These are phyloP conservation scores for Zeugodacus cucurbitae DNA, from an alignment of 1,140 invertebrate genomes.

Conservation along the genomic window DNA sequence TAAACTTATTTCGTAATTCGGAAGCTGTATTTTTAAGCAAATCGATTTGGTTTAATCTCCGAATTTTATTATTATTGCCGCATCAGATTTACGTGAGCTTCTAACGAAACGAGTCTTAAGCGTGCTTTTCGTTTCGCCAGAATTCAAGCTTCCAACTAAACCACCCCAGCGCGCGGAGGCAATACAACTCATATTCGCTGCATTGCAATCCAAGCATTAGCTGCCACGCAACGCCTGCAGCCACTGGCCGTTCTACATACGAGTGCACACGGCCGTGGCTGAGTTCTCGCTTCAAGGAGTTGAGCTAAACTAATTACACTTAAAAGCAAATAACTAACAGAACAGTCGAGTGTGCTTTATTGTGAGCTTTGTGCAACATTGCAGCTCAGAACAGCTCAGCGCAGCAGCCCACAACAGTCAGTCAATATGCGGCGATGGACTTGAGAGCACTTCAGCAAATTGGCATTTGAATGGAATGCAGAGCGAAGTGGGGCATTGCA, in stretches of 20 bases:
- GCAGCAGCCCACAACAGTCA: neutral
- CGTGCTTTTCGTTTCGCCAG: neutral
- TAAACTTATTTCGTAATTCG: no score
- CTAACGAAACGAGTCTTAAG: neutral
- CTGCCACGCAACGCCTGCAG: neutral
- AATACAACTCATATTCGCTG: neutral
- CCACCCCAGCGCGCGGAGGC: neutral
- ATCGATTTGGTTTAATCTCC: no score
- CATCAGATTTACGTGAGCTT: neutral
- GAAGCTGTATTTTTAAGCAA: no score
- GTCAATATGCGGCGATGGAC: neutral
- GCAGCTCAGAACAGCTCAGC: no score
- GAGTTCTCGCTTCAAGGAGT: neutral
- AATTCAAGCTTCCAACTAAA: neutral
- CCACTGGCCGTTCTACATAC: neutral
- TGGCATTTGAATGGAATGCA: slow-evolving; percentile 28
- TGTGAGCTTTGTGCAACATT: neutral
- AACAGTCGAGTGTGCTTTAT: neutral
- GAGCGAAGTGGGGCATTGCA: neutral
- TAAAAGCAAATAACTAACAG: slow-evolving; percentile 17
- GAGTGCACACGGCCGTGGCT: neutral
- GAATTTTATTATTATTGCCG: no score
- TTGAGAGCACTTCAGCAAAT: slow-evolving; percentile 11
- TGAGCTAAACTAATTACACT: slow-evolving; percentile 16
- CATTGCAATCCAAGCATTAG: neutral